Percentiles rank a stretch among this genome's conserved stretches.
phyloP scores from a whole-genome alignment of 2,113 vertebrate genomes.

The Saccopteryx bilineata region DNA sequence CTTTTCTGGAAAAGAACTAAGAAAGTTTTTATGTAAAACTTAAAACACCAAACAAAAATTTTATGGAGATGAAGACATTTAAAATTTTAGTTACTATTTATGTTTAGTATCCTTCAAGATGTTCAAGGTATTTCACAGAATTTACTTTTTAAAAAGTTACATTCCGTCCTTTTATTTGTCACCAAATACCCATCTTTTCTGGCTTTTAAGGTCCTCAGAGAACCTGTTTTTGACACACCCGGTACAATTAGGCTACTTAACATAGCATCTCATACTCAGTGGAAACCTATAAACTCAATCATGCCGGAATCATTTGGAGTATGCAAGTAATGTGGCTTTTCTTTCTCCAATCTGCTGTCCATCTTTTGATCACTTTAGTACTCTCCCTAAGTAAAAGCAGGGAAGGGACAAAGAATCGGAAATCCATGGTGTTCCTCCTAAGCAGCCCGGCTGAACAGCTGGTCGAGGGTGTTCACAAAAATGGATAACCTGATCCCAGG shows the following conservation, averaged over 20 bases:
- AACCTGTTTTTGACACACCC: not conserved
- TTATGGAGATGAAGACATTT: not conserved
- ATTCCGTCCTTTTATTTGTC: not conserved
- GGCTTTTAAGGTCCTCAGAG: not conserved
- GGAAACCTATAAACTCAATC: constrained; percentile 16
- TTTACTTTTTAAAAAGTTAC: not conserved
- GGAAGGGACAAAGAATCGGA: not conserved
- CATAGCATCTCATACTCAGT: not conserved
- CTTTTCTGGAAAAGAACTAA: constrained; percentile 35
- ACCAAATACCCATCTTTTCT: constrained; percentile 2
- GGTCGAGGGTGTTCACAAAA: not conserved
- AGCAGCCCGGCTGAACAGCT: not conserved
- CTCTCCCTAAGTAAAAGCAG: not conserved
- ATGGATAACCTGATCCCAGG: not conserved
- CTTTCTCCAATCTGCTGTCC: not conserved
- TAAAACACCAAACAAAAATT: not conserved
- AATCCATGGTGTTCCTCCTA: not conserved
- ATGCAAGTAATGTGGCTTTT: not conserved
- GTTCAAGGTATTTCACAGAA: constrained; percentile 46
- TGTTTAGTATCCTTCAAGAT: constrained; percentile 54
- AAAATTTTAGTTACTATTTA: constrained; percentile 44
- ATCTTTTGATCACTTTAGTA: not conserved
- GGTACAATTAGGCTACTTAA: constrained; percentile 36
- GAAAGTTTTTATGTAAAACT: constrained; percentile 24
- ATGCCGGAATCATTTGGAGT: not conserved